phyloP scores from a whole-genome alignment of 2,797 vertebrate genomes.

The Poeciliopsis infans region DNA sequence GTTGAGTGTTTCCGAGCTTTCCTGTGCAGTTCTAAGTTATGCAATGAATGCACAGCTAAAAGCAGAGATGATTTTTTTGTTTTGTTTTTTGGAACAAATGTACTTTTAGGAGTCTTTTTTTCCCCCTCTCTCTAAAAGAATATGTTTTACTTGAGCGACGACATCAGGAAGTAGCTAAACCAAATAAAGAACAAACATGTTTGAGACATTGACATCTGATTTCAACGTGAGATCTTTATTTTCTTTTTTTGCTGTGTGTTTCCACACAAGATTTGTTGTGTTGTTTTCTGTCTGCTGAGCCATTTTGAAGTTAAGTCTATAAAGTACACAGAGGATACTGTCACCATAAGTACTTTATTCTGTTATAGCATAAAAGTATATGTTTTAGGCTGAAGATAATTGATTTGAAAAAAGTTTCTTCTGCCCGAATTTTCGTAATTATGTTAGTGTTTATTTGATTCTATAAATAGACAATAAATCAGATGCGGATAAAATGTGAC shows the following conservation, averaged over 20 bases:
- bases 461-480: neutral
- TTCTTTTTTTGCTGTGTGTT: neutral
- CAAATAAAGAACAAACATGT: neutral
- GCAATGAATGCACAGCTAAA: neutral
- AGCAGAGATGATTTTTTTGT: neutral
- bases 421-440: neutral
- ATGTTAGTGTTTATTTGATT: neutral
- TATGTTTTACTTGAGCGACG: neutral
- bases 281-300: neutral
- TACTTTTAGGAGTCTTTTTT: neutral
- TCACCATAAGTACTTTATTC: neutral
- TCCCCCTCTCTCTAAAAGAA: too few species aligned
- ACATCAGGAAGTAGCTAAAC: neutral
- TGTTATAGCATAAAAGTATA: neutral
- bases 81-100: neutral
- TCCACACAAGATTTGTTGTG: neutral
- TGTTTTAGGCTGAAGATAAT: neutral
- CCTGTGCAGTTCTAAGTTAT: neutral
- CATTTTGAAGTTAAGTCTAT: neutral
- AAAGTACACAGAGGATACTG: neutral
- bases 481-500: neutral
- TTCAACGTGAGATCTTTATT: neutral
- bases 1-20: neutral
- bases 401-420: neutral
- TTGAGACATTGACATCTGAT: neutral